Evolutionary conservation across 37 sponge, comb jelly and placozoan genomes (phyloP).

Genomic region (Chondrilla cf. caribensis): DNA sequence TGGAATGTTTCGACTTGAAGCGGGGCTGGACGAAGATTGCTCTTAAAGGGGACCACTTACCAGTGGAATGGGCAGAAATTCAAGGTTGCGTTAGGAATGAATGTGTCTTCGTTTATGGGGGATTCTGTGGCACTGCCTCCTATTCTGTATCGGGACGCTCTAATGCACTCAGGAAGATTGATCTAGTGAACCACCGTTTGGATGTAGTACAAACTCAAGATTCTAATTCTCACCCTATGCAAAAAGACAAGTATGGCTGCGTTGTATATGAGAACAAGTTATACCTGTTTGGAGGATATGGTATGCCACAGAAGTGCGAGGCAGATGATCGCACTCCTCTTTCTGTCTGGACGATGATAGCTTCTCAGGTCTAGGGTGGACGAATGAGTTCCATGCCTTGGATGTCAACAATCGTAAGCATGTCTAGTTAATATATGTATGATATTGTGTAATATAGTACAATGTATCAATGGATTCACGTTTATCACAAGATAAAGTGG

Average conservation of each 20-base stretch:
- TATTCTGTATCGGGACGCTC: conserved; percentile 52
- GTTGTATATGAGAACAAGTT: conserved; percentile 31
- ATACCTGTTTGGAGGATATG: conserved; percentile 67
- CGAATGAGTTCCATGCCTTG: conserved; percentile 64
- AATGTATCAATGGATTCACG: too few species aligned
- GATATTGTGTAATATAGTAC: too few species aligned
- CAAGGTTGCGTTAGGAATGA: background rate
- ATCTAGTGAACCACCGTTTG: background rate
- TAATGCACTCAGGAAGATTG: background rate
- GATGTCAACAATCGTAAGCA: conserved; percentile 26
- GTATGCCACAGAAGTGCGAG: too few species aligned
- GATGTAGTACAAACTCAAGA: background rate
- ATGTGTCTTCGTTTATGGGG: background rate
- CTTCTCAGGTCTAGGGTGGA: conserved; percentile 34
- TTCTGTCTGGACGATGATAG: too few species aligned
- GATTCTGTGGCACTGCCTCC: conserved; percentile 39
- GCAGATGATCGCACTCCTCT: too few species aligned
- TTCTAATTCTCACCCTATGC: background rate
- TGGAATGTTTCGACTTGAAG: too few species aligned
- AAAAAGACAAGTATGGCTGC: conserved; percentile 11
- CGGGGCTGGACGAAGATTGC: background rate
- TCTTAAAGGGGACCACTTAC: background rate
- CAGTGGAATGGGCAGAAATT: background rate
- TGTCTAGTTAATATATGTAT: too few species aligned
- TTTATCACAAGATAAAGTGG: too few species aligned